These are phyloP conservation scores for Moxostoma hubbsi DNA, from an alignment of 2,797 vertebrate species.

Conservation along the genomic window DNA sequence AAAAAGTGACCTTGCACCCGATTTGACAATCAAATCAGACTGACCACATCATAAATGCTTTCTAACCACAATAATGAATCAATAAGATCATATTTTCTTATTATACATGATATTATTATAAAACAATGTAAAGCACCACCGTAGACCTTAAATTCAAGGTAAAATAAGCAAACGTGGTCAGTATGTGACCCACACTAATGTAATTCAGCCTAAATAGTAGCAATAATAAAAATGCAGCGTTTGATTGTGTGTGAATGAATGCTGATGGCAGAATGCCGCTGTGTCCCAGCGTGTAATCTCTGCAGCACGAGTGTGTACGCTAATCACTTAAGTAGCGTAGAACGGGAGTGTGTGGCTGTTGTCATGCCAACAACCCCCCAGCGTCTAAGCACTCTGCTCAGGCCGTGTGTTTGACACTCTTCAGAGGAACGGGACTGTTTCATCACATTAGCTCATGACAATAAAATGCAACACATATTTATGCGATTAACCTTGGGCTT, in stretches of 20 bases:
- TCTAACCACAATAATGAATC: not conserved
- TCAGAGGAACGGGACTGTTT: conserved; percentile 51
- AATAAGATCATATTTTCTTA: not conserved
- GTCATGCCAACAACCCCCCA: conserved; percentile 54
- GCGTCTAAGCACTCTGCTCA: conserved; percentile 44
- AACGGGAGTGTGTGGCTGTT: conserved; percentile 47
- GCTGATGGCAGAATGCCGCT: conserved; percentile 37
- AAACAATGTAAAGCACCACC: not conserved
- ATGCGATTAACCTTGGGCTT: not conserved
- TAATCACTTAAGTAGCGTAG: conserved; percentile 56
- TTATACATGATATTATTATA: not conserved
- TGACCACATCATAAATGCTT: not conserved
- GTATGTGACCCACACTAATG: not conserved
- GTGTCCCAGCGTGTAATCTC: conserved; percentile 51
- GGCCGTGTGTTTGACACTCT: conserved; percentile 44
- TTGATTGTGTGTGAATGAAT: conserved; percentile 28
- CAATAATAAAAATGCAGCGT: conserved; percentile 35
- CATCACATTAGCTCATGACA: conserved; percentile 49
- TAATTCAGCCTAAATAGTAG: conserved; percentile 4
- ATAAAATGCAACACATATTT: conserved; percentile 35
- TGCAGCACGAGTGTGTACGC: conserved; percentile 42
- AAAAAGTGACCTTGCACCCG: not conserved
- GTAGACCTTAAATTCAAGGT: not conserved
- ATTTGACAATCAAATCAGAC: not conserved
- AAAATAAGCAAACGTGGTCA: too few relatives aligned